phyloP scores from a whole-genome alignment of 1,140 invertebrate species.

The Brachionus rubens region DNA sequence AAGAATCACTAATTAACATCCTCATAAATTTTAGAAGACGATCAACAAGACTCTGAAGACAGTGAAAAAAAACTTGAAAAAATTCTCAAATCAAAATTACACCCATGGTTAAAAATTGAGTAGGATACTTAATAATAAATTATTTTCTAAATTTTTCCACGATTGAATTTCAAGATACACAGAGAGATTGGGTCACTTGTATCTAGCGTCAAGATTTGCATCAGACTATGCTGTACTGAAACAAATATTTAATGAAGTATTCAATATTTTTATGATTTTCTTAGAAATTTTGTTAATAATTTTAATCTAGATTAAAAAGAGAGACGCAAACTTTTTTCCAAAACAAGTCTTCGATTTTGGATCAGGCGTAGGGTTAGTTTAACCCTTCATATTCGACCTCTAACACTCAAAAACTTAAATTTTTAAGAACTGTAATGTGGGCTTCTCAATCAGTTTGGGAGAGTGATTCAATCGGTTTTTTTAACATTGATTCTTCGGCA shows the following conservation, averaged over 20 bases:
- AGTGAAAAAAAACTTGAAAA: slow-evolving; percentile 27
- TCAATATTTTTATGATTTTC: neutral
- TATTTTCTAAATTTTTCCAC: neutral
- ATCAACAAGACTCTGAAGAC: neutral
- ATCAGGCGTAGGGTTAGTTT: slow-evolving; percentile 10
- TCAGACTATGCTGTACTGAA: slow-evolving; percentile 31
- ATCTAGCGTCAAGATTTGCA: slow-evolving; percentile 22
- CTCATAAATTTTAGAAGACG: neutral
- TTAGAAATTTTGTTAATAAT: slow-evolving; percentile 15
- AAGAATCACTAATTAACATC: neutral
- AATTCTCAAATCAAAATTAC: slow-evolving; percentile 14
- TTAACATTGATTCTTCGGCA: neutral
- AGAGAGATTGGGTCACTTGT: neutral
- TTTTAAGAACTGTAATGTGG: no score
- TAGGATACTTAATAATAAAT: neutral
- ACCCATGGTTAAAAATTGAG: slow-evolving; percentile 33
- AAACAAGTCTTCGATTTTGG: slow-evolving; percentile 36
- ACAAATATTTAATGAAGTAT: slow-evolving; percentile 40
- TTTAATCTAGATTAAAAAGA: slow-evolving; percentile 26
- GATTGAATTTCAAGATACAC: slow-evolving; percentile 22
- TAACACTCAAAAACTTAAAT: no score
- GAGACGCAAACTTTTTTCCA: slow-evolving; percentile 4
- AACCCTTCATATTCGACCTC: no score
- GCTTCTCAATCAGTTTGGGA: neutral
- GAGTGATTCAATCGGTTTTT: neutral